Conservation (phyloP, 1,140 invertebrate genomes). For the Coptotermes formosanus region DNA sequence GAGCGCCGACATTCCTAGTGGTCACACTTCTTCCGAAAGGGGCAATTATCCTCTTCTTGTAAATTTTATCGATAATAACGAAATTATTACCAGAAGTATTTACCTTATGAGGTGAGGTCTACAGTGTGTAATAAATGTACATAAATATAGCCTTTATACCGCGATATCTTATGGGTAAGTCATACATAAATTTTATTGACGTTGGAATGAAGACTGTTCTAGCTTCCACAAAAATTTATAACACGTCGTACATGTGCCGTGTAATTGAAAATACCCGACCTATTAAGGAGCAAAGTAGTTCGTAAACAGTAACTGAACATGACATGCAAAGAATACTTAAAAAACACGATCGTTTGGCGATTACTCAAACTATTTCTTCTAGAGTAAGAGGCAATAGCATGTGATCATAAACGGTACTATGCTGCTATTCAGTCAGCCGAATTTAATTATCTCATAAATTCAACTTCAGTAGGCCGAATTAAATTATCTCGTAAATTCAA, state of each 20-base stretch:
- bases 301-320: neutral
- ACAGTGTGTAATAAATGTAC: neutral
- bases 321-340: neutral
- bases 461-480: neutral
- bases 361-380: neutral
- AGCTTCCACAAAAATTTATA: neutral
- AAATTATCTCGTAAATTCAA: neutral
- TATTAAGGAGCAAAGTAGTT: neutral
- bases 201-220: neutral
- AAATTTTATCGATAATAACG: too few relatives aligned
- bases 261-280: neutral
- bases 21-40: too few relatives aligned
- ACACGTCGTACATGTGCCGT: neutral
- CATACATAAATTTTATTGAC: conserved; percentile 7
- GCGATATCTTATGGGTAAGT: neutral
- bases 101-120: too few relatives aligned
- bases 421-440: too few relatives aligned
- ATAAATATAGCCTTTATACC: neutral
- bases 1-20: too few relatives aligned
- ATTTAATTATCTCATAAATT: neutral
- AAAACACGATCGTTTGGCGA: neutral
- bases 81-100: too few relatives aligned
- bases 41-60: too few relatives aligned
- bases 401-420: too few relatives aligned
- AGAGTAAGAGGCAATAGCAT: too few relatives aligned